Conservation (phyloP, 2,888 invertebrate species). For the Periphyllus acericola region DNA sequence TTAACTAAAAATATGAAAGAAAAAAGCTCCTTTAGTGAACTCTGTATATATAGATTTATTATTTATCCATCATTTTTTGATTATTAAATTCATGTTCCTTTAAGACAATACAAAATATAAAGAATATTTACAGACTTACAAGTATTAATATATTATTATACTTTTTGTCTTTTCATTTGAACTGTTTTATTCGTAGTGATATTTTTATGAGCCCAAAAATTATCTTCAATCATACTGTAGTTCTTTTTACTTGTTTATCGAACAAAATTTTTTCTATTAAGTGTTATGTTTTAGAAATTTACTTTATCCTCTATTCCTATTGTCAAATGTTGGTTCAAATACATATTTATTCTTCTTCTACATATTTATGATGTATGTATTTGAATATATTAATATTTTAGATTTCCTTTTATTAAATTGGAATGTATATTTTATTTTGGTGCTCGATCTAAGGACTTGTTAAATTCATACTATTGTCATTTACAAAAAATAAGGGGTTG, state of each 20-base stretch:
- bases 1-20: neutral
- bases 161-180: neutral
- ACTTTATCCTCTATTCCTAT: constrained; percentile 6
- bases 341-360: constrained; percentile 5
- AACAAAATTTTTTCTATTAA: constrained; percentile 33
- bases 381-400: constrained; percentile 1
- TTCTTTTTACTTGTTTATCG: constrained; percentile 21
- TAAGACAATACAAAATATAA: constrained; percentile 42
- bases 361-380: constrained; percentile 6
- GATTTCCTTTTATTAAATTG: constrained; percentile 2
- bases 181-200: neutral
- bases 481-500: neutral
- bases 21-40: constrained; percentile 25
- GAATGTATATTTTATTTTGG: constrained; percentile 26
- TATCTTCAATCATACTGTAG: neutral
- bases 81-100: constrained; percentile 50
- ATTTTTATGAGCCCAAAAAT: neutral
- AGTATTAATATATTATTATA: constrained; percentile 29
- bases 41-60: constrained; percentile 44
- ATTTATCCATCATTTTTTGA: constrained; percentile 31
- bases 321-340: neutral
- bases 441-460: constrained; percentile 14
- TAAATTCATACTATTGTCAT: constrained; percentile 4
- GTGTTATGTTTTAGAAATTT: constrained; percentile 25
- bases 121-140: neutral